Evolutionary conservation across 2,113 vertebrate genomes (phyloP).

Genomic region (Istiophorus platypterus): DNA sequence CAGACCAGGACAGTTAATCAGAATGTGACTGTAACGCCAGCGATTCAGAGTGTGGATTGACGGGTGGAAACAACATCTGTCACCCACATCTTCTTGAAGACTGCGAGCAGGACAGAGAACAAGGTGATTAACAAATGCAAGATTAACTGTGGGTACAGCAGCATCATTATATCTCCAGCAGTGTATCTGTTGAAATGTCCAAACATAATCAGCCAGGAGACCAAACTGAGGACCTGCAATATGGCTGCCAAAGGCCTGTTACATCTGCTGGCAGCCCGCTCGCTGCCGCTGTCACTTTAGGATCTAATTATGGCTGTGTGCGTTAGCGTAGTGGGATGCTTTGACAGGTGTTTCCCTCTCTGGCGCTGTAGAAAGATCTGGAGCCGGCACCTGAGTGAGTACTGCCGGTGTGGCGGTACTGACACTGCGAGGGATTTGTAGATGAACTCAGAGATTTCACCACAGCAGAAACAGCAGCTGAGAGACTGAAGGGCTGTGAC

Average conservation of each 20-base stretch:
- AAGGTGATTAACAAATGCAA: slow-evolving; percentile 1
- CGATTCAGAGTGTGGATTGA: not conserved
- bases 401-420: slow-evolving; percentile 39
- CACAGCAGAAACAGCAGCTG: slow-evolving; percentile 40
- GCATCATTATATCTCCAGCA: not conserved
- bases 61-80: slow-evolving; percentile 41
- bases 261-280: slow-evolving; percentile 30
- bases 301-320: slow-evolving; percentile 40
- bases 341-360: slow-evolving; percentile 46
- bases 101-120: not conserved
- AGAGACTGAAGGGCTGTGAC: slow-evolving; percentile 44
- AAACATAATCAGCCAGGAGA: not conserved
- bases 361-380: not conserved
- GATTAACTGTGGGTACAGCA: not conserved
- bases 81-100: slow-evolving; percentile 37
- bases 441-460: slow-evolving; percentile 13
- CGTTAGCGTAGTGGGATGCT: slow-evolving; percentile 41
- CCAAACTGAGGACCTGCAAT: slow-evolving; percentile 2
- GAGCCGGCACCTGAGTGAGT: slow-evolving; percentile 33
- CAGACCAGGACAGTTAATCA: not conserved
- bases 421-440: slow-evolving; percentile 57
- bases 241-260: slow-evolving; percentile 13
- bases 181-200: slow-evolving; percentile 6
- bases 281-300: slow-evolving; percentile 26
- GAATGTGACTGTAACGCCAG: not conserved